Evolutionary conservation across 2,113 vertebrate genomes (phyloP).

Genomic region (Dinomys branickii): DNA sequence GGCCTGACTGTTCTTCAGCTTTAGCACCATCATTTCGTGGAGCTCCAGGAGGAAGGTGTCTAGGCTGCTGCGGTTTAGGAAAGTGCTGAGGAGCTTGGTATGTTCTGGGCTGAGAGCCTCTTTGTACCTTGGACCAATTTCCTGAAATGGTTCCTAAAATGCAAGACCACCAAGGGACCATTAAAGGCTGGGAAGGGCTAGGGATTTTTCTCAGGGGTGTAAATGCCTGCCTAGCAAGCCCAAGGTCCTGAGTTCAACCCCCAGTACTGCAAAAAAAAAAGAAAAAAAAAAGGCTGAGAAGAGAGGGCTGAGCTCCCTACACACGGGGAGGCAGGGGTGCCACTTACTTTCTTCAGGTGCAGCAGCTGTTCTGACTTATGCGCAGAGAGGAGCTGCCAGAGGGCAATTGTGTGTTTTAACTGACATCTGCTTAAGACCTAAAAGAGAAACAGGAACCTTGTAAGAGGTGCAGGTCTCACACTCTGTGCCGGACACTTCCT

Average conservation of each 20-base stretch:
- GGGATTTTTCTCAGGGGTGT: too few species aligned
- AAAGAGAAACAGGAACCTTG: not conserved
- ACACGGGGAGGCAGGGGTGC: accelerated
- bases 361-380: conserved; percentile 94
- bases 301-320: accelerated
- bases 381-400: conserved; percentile 94
- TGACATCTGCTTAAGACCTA: conserved; percentile 90
- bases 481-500: too few species aligned
- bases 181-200: not conserved
- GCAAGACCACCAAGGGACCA: accelerated
- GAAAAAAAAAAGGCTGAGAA: not conserved
- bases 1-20: conserved; percentile 83
- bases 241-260: too few species aligned
- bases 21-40: conserved; percentile 93
- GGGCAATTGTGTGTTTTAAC: conserved; percentile 90
- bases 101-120: conserved; percentile 79
- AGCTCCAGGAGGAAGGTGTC: conserved; percentile 94
- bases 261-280: too few species aligned
- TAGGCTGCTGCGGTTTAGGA: conserved; percentile 88
- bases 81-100: conserved; percentile 85
- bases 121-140: conserved; percentile 87
- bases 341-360: conserved; percentile 89
- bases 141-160: conserved; percentile 93
- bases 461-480: accelerated
- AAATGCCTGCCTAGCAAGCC: too few species aligned